phyloP scores from a whole-genome alignment of 1,140 invertebrate species.

The Drosophila bocqueti region DNA sequence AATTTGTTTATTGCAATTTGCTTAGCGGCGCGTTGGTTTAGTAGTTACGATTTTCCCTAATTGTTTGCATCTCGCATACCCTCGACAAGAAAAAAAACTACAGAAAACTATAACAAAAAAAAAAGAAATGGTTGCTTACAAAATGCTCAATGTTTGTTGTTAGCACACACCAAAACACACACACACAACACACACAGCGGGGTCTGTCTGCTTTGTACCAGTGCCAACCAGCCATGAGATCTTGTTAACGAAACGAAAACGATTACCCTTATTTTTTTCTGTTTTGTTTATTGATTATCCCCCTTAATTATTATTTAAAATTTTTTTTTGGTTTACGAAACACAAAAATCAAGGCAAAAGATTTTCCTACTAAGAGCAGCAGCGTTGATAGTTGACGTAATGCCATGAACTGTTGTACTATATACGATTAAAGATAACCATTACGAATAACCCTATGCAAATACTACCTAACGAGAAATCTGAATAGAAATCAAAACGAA shows the following conservation, averaged over 20 bases:
- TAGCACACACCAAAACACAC: constrained; percentile 36
- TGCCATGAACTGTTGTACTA: constrained; percentile 75
- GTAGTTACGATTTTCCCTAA: constrained; percentile 63
- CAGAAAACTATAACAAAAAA: constrained; percentile 20
- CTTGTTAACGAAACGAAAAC: constrained; percentile 47
- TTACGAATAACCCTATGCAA: constrained; percentile 38
- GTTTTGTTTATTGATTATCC: constrained; percentile 52
- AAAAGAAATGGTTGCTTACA: constrained; percentile 53
- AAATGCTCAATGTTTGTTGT: constrained; percentile 77
- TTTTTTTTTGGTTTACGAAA: constrained; percentile 18
- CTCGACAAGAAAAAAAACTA: constrained; percentile 21
- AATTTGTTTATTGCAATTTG: constrained; percentile 79
- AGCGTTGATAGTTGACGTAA: constrained; percentile 63
- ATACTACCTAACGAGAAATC: constrained; percentile 50
- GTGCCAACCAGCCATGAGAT: constrained; percentile 68
- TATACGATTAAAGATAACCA: constrained; percentile 54
- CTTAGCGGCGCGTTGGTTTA: constrained; percentile 65
- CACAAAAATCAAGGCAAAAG: constrained; percentile 40
- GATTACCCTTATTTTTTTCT: constrained; percentile 31
- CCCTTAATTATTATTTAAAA: constrained; percentile 15
- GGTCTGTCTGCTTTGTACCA: constrained; percentile 62
- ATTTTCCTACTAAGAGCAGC: constrained; percentile 52
- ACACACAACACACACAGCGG: constrained; percentile 35
- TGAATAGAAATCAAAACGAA: constrained; percentile 64
- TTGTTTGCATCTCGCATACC: constrained; percentile 48